These are phyloP conservation scores for Trematomus loennbergii DNA, from an alignment of 2,113 vertebrate genomes.

Conservation along the genomic window DNA sequence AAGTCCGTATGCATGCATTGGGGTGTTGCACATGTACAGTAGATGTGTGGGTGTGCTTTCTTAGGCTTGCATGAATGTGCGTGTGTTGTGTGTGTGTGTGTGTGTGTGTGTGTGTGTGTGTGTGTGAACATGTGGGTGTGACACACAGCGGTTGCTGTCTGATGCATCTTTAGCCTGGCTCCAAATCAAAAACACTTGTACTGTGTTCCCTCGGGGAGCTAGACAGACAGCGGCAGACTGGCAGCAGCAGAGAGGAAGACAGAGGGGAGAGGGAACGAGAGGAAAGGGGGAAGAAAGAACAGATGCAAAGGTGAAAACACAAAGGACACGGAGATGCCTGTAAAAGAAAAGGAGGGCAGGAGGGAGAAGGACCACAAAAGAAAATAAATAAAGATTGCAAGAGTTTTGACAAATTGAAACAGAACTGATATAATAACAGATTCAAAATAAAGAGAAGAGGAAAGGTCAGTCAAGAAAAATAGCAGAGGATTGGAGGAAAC, in stretches of 20 bases:
- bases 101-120: slow-evolving; percentile 4
- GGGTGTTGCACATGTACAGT: background rate
- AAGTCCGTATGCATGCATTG: background rate
- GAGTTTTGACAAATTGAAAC: background rate
- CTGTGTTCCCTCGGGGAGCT: slow-evolving; percentile 58
- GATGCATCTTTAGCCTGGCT: slow-evolving; percentile 74
- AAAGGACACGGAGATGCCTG: slow-evolving; percentile 14
- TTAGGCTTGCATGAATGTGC: background rate
- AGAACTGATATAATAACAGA: background rate
- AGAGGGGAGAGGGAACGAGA: background rate
- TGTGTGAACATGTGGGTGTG: slow-evolving; percentile 33
- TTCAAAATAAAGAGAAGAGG: background rate
- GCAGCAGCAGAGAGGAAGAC: slow-evolving; percentile 37
- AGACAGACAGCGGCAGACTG: slow-evolving; percentile 59
- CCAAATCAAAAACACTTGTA: slow-evolving; percentile 77
- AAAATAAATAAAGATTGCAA: background rate
- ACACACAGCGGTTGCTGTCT: slow-evolving; percentile 63
- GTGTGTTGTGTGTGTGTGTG: slow-evolving; percentile 27
- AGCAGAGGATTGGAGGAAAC: background rate
- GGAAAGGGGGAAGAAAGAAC: background rate
- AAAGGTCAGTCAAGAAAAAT: background rate
- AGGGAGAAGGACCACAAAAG: background rate
- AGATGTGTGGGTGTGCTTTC: slow-evolving; percentile 1
- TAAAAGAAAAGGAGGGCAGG: background rate
- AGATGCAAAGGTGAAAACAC: slow-evolving; percentile 37